Evolutionary conservation across 2,113 vertebrate species (phyloP), one percentile per base, ranked within the genome.

Genomic region (Proteles cristata): DNA sequence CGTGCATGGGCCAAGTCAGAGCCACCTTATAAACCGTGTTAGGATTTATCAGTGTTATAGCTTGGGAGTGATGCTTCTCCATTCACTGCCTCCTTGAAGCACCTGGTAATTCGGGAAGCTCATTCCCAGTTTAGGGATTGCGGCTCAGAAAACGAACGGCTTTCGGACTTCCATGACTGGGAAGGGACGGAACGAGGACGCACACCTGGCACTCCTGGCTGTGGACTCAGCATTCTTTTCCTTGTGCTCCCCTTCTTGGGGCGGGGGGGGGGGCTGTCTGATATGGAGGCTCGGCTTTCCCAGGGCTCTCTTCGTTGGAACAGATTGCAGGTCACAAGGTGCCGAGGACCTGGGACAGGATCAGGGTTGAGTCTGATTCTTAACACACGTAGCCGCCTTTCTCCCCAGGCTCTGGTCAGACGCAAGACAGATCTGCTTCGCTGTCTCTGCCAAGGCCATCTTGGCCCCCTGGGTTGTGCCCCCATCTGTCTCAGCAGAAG

Each of bases 61-160:
- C 28, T 48, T 55, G 61, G 28, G 7, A 26, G 71, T 19, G 39
- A 43, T 15, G 14, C 10, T 17, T 86, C 68, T n/a, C 1, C 7
- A 17, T 16, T 43, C 69, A 14, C 55, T 35, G 61, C 71, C 82
- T 82, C 25, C 88, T 82, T 3, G n/a, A 89, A 80, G 74, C 80
- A 93, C 48, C 77, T 77, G 96, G 69, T 65, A 33, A 69, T 95
- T 95, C 58, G 68, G 88, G 85, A 85, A 71, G 84, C 45, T 26
- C 35, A 43, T 82, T 92, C 79, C 96, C 96, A 86, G 86, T 89
- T 76, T 87, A 92, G 68, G 84, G 92, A 95, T 3, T 17, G 92
- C 63, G 90, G 68, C 63, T 45, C 55, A 79, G 93, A 48, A 79
- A 93, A 73, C 65, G 33, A 89, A 43, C 45, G 43, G 55, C 43